Conservation (phyloP, 2,888 invertebrate genomes). For the Eubasilissa splendida region DNA sequence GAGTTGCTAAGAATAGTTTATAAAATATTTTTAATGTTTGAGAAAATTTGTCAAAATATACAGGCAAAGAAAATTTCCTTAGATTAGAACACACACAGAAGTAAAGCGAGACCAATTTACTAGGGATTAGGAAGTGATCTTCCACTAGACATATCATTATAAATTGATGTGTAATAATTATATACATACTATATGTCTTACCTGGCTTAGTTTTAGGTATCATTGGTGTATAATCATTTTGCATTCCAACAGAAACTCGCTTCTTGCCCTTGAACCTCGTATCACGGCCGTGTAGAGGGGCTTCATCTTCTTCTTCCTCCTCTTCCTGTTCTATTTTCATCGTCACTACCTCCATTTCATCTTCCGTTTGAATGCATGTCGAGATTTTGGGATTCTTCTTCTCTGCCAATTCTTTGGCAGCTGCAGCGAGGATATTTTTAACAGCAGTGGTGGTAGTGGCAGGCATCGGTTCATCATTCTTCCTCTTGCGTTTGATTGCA, state of each 20-base stretch:
- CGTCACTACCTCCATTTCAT: conserved; percentile 63
- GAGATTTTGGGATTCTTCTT: conserved; percentile 62
- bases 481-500: conserved; percentile 63
- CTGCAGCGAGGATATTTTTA: conserved; percentile 70
- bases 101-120: no score
- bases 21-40: no score
- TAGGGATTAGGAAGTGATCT: no score
- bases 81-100: no score
- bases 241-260: conserved; percentile 65
- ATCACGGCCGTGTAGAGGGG: conserved; percentile 64
- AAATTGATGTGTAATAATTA: neutral
- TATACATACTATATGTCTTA: conserved; percentile 31
- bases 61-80: no score
- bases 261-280: conserved; percentile 68
- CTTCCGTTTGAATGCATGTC: conserved; percentile 69
- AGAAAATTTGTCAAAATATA: no score
- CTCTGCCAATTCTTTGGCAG: conserved; percentile 67
- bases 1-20: no score
- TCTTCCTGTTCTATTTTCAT: conserved; percentile 50
- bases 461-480: conserved; percentile 65
- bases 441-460: conserved; percentile 68
- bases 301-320: conserved; percentile 55
- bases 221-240: conserved; percentile 60
- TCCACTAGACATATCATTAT: no score
- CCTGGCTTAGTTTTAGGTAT: conserved; percentile 53